A percentile compares a stretch with the other conserved stretches of the same genome.
phyloP scores from a whole-genome alignment of 2,888 invertebrate species.

The Bugula neritina region DNA sequence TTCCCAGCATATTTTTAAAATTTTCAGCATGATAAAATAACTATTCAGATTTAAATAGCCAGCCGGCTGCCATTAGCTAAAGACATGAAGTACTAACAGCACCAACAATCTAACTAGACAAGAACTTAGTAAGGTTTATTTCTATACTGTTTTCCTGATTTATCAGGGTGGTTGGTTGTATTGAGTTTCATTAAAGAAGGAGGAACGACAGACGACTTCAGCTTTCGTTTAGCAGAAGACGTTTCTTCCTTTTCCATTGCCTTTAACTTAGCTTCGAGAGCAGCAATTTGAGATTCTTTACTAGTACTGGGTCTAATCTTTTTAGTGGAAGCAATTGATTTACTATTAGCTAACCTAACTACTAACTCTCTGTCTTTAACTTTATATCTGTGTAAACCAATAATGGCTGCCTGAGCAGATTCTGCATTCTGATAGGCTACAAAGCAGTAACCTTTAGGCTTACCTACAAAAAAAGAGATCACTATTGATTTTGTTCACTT shows the following conservation, averaged over 20 bases:
- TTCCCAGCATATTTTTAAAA: no score
- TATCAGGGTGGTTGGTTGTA: no score
- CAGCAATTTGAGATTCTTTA: conserved; percentile 10
- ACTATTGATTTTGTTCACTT: no score
- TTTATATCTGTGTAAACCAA: background rate
- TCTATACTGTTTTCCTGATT: background rate
- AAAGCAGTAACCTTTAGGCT: conserved; percentile 10
- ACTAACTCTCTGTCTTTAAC: background rate
- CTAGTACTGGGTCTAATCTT: background rate
- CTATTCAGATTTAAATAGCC: no score
- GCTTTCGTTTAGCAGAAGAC: background rate
- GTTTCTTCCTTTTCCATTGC: conserved; percentile 20
- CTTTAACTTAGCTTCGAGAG: conserved; percentile 10
- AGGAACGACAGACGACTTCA: background rate
- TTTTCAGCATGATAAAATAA: no score
- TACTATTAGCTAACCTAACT: conserved; percentile 4
- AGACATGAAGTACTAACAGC: no score
- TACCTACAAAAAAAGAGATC: conserved; percentile 10
- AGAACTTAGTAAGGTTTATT: background rate
- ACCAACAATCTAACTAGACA: no score
- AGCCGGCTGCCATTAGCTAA: no score
- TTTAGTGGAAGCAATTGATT: background rate
- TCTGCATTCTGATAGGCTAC: background rate
- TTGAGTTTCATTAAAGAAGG: background rate
- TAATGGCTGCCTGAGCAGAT: background rate